phyloP scores from a whole-genome alignment of 2,888 invertebrate genomes.

The Drosophila subsilvestris region DNA sequence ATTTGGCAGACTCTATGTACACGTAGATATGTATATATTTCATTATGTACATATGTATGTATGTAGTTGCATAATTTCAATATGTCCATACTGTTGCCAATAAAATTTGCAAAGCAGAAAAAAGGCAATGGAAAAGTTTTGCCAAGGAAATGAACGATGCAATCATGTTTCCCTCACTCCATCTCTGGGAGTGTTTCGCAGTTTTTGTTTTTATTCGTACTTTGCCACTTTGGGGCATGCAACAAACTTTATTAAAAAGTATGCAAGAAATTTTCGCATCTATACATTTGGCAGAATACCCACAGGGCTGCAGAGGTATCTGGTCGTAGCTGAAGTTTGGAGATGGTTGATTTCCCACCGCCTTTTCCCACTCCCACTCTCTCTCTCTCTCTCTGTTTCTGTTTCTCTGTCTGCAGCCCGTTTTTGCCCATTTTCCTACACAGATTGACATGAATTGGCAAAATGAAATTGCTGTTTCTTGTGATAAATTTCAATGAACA shows the following conservation, averaged over 20 bases:
- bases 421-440: constrained; percentile 20
- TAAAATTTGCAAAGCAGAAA: constrained; percentile 49
- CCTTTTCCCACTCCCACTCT: constrained; percentile 8
- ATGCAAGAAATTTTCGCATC: constrained; percentile 66
- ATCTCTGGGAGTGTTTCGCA: constrained; percentile 10
- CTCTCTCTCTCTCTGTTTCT: neutral
- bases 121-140: constrained; percentile 55
- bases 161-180: constrained; percentile 28
- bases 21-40: constrained; percentile 7
- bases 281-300: constrained; percentile 37
- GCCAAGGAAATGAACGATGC: constrained; percentile 46
- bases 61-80: constrained; percentile 45
- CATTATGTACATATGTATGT: constrained; percentile 43
- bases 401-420: constrained; percentile 8
- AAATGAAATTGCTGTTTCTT: constrained; percentile 74
- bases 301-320: constrained; percentile 20
- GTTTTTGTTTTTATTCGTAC: constrained; percentile 45
- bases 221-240: constrained; percentile 68
- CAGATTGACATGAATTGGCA: constrained; percentile 69
- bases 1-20: neutral
- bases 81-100: constrained; percentile 64
- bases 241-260: constrained; percentile 77
- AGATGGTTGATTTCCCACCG: constrained; percentile 3
- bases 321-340: constrained; percentile 28
- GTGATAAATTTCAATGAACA: constrained; percentile 72